A percentile compares a stretch with the other conserved stretches of the same genome.
Evolutionary conservation across 1,140 invertebrate genomes (phyloP).

Genomic region (Cataglyphis hispanica): DNA sequence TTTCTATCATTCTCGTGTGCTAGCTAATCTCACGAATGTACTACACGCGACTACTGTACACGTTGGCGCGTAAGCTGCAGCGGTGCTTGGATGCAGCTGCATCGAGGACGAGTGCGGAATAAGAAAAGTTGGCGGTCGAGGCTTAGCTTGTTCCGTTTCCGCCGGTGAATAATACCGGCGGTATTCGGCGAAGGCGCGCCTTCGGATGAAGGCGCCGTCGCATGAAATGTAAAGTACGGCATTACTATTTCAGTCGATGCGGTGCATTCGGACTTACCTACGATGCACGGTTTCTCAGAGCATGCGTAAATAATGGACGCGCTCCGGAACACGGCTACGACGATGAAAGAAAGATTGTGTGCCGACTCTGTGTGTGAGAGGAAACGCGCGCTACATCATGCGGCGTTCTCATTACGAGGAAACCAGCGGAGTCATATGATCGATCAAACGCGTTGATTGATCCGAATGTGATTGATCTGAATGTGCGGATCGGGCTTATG

Average conservation of each 20-base stretch:
- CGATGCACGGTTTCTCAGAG: conserved; percentile 55
- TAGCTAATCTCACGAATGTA: conserved; percentile 62
- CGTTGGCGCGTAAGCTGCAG: conserved; percentile 26
- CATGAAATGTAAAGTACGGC: conserved; percentile 73
- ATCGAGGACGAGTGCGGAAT: conserved; percentile 60
- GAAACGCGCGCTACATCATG: conserved; percentile 7
- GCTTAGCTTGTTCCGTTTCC: conserved; percentile 58
- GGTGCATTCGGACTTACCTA: conserved; percentile 61
- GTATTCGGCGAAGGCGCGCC: conserved; percentile 40
- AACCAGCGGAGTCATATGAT: conserved; percentile 6
- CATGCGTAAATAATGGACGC: conserved; percentile 70
- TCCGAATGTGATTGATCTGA: too few species aligned
- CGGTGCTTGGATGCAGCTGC: conserved; percentile 24
- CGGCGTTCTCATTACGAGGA: conserved; percentile 18
- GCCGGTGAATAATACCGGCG: conserved; percentile 69
- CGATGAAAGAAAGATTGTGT: conserved; percentile 49
- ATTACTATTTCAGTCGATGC: conserved; percentile 69
- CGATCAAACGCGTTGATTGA: conserved; percentile 6
- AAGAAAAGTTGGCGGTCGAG: conserved; percentile 69
- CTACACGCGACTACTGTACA: not conserved
- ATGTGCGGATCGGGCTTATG: not conserved
- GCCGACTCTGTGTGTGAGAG: not conserved
- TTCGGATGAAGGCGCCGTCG: too few species aligned
- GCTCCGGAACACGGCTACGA: conserved; percentile 19
- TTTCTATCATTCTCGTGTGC: not conserved